Evolutionary conservation across 92 coral and sea anemone species (phyloP).

Genomic region (Heteractis magnifica): DNA sequence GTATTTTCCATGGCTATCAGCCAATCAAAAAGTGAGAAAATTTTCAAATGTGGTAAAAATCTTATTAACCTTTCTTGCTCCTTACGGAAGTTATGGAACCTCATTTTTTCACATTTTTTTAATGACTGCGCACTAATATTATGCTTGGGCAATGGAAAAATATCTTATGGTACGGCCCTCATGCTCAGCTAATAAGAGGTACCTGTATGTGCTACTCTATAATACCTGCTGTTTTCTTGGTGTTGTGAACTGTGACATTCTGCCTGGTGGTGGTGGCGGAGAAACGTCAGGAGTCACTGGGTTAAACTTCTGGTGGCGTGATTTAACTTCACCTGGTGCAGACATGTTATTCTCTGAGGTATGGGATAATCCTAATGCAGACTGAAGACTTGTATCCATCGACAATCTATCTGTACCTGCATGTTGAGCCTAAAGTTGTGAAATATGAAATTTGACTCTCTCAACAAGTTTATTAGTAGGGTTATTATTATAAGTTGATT

Average conservation of each 20-base stretch:
- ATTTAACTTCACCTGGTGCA: constrained; percentile 58
- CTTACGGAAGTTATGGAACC: no score
- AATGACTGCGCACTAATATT: no score
- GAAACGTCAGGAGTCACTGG: constrained; percentile 89
- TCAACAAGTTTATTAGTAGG: neutral
- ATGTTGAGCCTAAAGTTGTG: neutral
- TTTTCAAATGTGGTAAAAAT: no score
- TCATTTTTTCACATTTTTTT: no score
- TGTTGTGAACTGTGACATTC: constrained; percentile 18
- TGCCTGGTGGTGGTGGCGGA: constrained; percentile 55
- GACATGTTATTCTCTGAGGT: constrained; percentile 48
- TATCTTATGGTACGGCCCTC: neutral
- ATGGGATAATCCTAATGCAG: constrained; percentile 41
- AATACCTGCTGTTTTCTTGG: constrained; percentile 10
- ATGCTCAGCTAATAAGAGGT: neutral
- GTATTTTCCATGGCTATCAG: no score
- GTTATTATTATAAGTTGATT: no score
- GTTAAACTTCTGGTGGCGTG: constrained; percentile 59
- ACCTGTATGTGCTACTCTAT: neutral
- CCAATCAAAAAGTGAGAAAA: no score
- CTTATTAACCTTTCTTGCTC: no score
- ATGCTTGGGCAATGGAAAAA: no score
- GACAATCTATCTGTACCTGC: neutral
- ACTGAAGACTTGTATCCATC: constrained; percentile 61
- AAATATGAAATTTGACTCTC: neutral